Conservation (phyloP, 1,140 invertebrate species). For the Bombus cullumanus region DNA sequence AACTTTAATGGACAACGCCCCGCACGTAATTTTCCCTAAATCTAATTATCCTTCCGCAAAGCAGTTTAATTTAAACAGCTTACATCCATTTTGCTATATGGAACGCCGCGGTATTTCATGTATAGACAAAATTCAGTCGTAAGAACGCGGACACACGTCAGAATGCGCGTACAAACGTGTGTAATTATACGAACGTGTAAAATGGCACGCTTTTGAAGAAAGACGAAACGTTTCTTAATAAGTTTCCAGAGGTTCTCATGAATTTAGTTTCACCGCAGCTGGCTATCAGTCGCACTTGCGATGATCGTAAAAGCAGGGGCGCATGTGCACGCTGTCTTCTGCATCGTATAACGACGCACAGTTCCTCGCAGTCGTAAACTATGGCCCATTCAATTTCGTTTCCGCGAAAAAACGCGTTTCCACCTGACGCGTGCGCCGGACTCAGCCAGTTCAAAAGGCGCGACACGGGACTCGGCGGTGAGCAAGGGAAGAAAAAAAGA, state of each 20-base stretch:
- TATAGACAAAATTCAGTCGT: neutral
- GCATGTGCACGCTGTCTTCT: neutral
- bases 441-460: neutral
- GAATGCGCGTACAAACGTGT: neutral
- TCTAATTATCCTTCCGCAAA: neutral
- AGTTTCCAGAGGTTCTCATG: neutral
- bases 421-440: neutral
- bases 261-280: neutral
- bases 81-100: neutral
- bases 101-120: neutral
- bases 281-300: constrained; percentile 30
- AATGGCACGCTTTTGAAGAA: too few relatives aligned
- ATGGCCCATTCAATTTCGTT: constrained; percentile 58
- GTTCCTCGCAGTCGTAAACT: constrained; percentile 54
- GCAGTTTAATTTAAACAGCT: constrained; percentile 18
- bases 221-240: neutral
- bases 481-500: neutral
- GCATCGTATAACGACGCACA: constrained; percentile 47
- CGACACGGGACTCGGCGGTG: neutral
- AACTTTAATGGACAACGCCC: neutral
- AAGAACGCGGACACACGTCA: too few relatives aligned
- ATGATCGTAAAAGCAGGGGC: constrained; percentile 39
- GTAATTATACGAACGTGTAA: neutral
- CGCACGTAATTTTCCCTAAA: neutral
- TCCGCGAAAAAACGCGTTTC: constrained; percentile 40